A percentile compares a stretch with the other conserved stretches of the same genome.
Evolutionary conservation across 2,113 vertebrate species (phyloP).

Genomic region (Tauraco erythrolophus): DNA sequence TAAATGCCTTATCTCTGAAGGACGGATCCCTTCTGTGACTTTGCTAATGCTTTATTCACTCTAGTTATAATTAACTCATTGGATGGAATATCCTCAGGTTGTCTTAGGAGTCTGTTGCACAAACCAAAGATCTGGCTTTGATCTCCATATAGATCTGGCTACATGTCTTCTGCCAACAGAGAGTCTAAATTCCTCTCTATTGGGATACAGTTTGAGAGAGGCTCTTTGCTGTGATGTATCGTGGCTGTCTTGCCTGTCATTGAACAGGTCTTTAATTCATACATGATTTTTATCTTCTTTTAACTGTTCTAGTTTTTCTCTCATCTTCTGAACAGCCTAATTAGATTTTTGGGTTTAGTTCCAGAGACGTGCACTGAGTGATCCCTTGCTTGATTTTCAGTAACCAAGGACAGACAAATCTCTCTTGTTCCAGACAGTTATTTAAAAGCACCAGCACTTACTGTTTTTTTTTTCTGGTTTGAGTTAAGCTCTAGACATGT

Average conservation of each 20-base stretch:
- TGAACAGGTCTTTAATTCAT: not conserved
- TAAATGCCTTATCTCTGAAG: not conserved
- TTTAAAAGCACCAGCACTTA: slow-evolving; percentile 24
- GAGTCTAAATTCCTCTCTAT: not conserved
- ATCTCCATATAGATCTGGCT: not conserved
- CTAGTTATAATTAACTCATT: not conserved
- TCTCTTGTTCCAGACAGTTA: not conserved
- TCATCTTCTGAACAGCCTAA: not conserved
- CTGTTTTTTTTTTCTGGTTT: slow-evolving; percentile 3
- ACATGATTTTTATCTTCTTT: not conserved
- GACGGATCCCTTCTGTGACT: not conserved
- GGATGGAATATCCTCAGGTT: not conserved
- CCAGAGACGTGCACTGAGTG: not conserved
- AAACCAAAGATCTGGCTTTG: not conserved
- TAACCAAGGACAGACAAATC: not conserved
- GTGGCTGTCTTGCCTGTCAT: not conserved
- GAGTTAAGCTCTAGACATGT: not conserved
- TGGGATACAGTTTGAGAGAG: not conserved
- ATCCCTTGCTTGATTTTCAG: slow-evolving; percentile 1
- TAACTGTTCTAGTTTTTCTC: not conserved
- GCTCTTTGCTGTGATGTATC: not conserved
- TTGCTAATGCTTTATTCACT: not conserved
- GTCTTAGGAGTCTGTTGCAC: not conserved
- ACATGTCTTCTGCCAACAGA: not conserved
- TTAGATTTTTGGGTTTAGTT: not conserved